Base-by-base conservation (phyloP, 2,113 vertebrate species). In the Rafetus swinhoei region DNA sequence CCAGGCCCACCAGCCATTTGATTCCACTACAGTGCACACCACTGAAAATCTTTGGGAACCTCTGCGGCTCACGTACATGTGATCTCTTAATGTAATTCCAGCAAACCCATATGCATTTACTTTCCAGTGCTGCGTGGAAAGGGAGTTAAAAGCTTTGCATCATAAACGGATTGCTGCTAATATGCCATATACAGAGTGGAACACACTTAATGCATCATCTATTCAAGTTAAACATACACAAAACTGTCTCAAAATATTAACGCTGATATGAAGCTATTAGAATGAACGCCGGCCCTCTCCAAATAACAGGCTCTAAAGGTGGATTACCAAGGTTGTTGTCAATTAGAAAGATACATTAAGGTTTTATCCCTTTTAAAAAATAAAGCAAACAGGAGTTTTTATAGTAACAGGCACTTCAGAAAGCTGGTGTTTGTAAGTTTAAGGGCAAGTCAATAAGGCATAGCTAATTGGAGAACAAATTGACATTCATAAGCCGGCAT, bases 401-500 rank as follows among this genome's bases (percentile, higher is more conserved):
- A 98, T 89, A 95, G 96, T 89, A 95, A 96, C 89, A 96, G 96
- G 94, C 96, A 97, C 98, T 98, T 95, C 91, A 98, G 97, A 98
- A 97, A 97, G 95, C 97, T 97, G 88, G 80, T 87, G 96, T 96
- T 98, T 97, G 97, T 96, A 97, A 97, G 97, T 94, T 95, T 96
- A 92, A 96, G 91, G 95, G 96, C 95, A 95, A 95, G 98, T 97
- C 97, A 97, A 98, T 98, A 98, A 98, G 97, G 97, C 97, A 96
- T 96, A 91, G 97, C 97, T 98, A 98, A 98, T 98, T 98, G 95
- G 96, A 98, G 93, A 97, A 93, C 95, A 98, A 98, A 98, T 85
- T 97, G 97, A 98, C 98, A 98, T 97, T 98, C 96, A 95, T 94
- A 90, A 96, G 95, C 96, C 88, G 88, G 89, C 93, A 53, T 90